phyloP scores from a whole-genome alignment of 1,140 invertebrate genomes.

The Pogonomyrmex californicus region DNA sequence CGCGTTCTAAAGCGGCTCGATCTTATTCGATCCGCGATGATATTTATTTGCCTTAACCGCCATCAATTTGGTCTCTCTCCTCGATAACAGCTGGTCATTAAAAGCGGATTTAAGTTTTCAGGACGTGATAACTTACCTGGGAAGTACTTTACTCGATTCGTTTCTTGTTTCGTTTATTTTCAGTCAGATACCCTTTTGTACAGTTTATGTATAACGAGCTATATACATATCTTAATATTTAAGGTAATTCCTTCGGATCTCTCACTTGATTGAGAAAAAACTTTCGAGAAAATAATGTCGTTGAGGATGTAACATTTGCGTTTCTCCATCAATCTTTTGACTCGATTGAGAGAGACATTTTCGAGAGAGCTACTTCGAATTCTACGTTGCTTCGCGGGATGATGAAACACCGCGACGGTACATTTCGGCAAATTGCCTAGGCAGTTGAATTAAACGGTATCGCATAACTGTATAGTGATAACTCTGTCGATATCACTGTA shows the following conservation, averaged over 20 bases:
- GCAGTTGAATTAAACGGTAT: conserved; percentile 24
- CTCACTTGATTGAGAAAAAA: neutral
- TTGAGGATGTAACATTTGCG: neutral
- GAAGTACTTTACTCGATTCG: neutral
- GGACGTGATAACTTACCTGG: conserved; percentile 32
- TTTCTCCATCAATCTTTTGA: conserved; percentile 39
- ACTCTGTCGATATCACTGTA: conserved; percentile 6
- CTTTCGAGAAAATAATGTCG: neutral
- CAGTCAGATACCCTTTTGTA: conserved; percentile 34
- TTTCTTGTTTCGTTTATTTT: conserved; percentile 36
- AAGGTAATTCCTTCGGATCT: conserved; percentile 27
- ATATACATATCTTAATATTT: conserved; percentile 47
- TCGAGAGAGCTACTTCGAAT: conserved; percentile 26
- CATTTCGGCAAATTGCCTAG: conserved; percentile 23
- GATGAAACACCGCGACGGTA: conserved; percentile 33
- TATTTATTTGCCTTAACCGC: neutral
- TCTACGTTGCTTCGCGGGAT: neutral
- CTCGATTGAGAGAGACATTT: conserved; percentile 31
- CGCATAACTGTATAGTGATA: neutral
- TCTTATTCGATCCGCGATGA: neutral
- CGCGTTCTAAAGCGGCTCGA: neutral
- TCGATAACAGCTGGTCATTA: neutral
- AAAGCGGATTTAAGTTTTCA: conserved; percentile 2
- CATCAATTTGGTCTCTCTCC: neutral
- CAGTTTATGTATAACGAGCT: conserved; percentile 49